Base-by-base conservation (phyloP, 2,113 vertebrate species). In the Nesoenas mayeri region DNA sequence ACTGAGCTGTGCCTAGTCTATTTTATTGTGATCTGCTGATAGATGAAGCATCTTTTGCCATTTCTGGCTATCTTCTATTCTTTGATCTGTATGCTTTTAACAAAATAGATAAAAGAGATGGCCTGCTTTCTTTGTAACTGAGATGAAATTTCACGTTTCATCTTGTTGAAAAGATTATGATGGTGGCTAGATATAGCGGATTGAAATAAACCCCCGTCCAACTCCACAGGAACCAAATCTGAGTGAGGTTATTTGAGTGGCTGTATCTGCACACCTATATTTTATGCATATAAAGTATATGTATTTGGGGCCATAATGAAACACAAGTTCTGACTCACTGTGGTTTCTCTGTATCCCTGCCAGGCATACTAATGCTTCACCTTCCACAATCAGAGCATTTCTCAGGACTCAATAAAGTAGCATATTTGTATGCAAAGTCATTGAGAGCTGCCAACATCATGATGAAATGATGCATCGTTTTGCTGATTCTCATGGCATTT, bases 391-490 rank as follows among this genome's bases (percentile, higher is more conserved):
- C 67, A 85, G 93, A 93, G 54, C 69, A 31, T 96, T 97, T 97
- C 97, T 97, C 95, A 94, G 91, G 96, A 89, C 91, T 95, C 88
- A 92, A 92, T 95, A 90, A 96, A 96, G 92, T 71, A 92, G 94
- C 91, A 93, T 96, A 96, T 96, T 97, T 97, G 97, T 97, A 89
- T 97, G 94, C 90, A 95, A 95, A 90, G 93, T 87, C 92, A 96
- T 97, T 97, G 91, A 98, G 92, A 56, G 93, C 94, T 97, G 96
- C 97, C 95, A 97, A 89, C 94, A 95, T 94, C 91, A 88, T 87
- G 96, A 97, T 96, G 95, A 97, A 95, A 96, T 97, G 96, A 97
- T 97, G 97, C 97, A 97, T 97, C 29, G 82, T 89, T 97, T 96
- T 93, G 83, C 94, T 96, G 94, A 94, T 95, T 97, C 96, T 97